These are phyloP conservation scores for Mustela nigripes DNA, from an alignment of 2,113 vertebrate species.

Conservation along the genomic window DNA sequence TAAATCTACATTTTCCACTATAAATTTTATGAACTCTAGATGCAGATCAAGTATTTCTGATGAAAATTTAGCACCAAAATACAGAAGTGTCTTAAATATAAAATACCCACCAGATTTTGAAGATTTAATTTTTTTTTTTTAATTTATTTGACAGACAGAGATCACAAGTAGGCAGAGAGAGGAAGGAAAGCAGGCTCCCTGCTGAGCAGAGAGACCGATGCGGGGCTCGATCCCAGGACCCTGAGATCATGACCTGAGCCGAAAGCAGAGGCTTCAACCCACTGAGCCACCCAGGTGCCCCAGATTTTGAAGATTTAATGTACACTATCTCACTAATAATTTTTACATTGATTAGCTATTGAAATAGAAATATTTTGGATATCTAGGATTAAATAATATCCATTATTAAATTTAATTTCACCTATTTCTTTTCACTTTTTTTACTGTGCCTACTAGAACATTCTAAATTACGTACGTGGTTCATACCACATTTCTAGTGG, in stretches of 20 bases:
- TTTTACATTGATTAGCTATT: background rate
- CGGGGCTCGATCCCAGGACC: too few species aligned
- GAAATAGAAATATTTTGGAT: background rate
- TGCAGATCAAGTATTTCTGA: background rate
- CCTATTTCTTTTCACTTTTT: background rate
- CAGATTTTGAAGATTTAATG: slow-evolving; percentile 23
- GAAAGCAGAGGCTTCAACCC: too few species aligned
- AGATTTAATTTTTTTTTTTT: background rate
- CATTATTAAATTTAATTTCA: slow-evolving; percentile 6
- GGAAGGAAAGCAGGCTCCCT: too few species aligned
- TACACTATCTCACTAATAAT: background rate
- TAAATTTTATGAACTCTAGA: background rate
- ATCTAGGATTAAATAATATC: background rate
- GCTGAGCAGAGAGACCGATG: too few species aligned
- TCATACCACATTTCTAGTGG: background rate
- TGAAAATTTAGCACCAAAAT: background rate
- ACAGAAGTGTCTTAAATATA: background rate
- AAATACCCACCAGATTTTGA: slow-evolving; percentile 20
- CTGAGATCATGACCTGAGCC: too few species aligned
- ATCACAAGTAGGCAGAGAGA: too few species aligned
- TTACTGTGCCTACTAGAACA: background rate
- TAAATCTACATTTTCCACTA: background rate
- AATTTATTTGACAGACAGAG: too few species aligned
- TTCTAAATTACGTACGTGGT: background rate
- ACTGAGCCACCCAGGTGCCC: too few species aligned